Evolutionary conservation across 2,888 invertebrate genomes (phyloP).

Genomic region (Lathronympha strigana): DNA sequence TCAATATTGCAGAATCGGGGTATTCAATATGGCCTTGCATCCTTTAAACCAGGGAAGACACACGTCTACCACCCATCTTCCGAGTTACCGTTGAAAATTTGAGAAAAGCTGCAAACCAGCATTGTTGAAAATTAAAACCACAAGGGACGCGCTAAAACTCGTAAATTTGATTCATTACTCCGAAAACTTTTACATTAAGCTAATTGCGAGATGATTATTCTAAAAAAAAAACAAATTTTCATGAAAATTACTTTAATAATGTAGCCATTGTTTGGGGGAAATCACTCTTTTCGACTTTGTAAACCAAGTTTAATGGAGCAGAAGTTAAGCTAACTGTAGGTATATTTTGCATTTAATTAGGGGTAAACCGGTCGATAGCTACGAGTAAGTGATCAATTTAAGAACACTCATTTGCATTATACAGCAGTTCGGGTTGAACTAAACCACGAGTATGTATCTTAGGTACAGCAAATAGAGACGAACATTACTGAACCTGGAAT

Average conservation of each 20-base stretch:
- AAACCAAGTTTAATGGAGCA: constrained; percentile 5
- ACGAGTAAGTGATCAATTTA: too few species aligned
- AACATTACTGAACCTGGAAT: too few species aligned
- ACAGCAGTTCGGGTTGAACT: too few species aligned
- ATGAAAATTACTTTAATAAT: constrained; percentile 22
- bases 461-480: too few species aligned
- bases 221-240: constrained; percentile 24
- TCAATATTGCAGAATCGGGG: too few species aligned
- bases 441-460: too few species aligned
- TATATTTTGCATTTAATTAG: constrained; percentile 1
- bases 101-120: not conserved
- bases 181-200: constrained; percentile 30
- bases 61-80: not conserved
- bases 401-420: too few species aligned
- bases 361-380: too few species aligned
- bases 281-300: constrained; percentile 10
- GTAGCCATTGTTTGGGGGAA: constrained; percentile 7
- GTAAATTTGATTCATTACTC: constrained; percentile 35
- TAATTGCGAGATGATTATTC: constrained; percentile 33
- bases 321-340: not conserved
- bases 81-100: not conserved
- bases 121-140: not conserved
- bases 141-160: constrained; percentile 31
- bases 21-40: too few species aligned
- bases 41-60: too few species aligned